Conservation (phyloP, 2,888 invertebrate genomes). For the Rambutsinella grinnellia region DNA sequence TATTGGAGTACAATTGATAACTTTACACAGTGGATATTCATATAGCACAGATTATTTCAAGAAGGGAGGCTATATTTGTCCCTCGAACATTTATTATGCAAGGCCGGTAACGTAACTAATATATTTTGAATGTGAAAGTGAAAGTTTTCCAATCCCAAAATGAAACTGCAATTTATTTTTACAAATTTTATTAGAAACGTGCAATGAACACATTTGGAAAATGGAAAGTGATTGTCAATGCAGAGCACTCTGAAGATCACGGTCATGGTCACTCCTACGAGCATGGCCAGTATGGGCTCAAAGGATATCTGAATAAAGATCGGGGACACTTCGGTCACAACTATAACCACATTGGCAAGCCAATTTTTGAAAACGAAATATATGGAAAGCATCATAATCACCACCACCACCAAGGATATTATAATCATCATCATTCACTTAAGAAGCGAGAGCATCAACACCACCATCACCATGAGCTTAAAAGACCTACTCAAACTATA, state of each 20-base stretch:
- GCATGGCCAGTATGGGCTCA: slow-evolving; percentile 15
- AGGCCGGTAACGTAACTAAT: slow-evolving; percentile 62
- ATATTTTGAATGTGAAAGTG: not conserved
- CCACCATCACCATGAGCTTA: not conserved
- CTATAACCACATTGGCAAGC: not conserved
- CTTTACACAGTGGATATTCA: slow-evolving; percentile 56
- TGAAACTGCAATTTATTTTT: not conserved
- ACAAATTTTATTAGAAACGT: slow-evolving; percentile 58
- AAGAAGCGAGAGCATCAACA: too few species aligned
- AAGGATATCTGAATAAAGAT: too few species aligned
- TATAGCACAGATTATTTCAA: slow-evolving; percentile 67
- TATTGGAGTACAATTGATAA: not conserved
- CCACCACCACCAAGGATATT: slow-evolving; percentile 1
- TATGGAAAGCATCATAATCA: slow-evolving; percentile 4
- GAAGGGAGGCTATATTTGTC: slow-evolving; percentile 69
- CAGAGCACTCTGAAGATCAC: slow-evolving; percentile 64
- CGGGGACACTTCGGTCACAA: slow-evolving; percentile 13
- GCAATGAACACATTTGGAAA: slow-evolving; percentile 68
- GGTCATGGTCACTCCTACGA: slow-evolving; percentile 21
- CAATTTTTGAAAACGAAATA: not conserved
- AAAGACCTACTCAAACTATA: slow-evolving; percentile 68
- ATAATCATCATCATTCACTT: slow-evolving; percentile 6
- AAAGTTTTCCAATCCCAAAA: not conserved
- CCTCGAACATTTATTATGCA: slow-evolving; percentile 69
- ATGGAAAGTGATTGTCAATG: slow-evolving; percentile 69